Evolutionary conservation across 2,113 vertebrate genomes (phyloP).

Genomic region (Forbesichthys papilliferus): DNA sequence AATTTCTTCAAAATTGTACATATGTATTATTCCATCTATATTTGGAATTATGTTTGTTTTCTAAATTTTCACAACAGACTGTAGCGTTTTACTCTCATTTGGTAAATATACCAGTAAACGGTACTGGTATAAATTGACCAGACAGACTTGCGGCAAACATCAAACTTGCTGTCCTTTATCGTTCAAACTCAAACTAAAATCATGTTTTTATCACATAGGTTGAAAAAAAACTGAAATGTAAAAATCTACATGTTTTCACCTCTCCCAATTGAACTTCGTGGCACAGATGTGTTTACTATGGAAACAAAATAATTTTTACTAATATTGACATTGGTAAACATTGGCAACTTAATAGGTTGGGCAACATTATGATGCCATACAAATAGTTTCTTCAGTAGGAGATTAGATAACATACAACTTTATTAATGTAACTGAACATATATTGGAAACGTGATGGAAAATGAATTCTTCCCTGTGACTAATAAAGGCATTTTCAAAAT

Average conservation of each 20-base stretch:
- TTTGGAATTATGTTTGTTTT: background rate
- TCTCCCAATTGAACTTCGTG: too few relatives aligned
- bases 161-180: background rate
- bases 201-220: too few relatives aligned
- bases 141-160: background rate
- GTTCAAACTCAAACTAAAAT: too few relatives aligned
- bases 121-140: background rate
- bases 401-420: background rate
- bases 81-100: background rate
- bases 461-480: background rate
- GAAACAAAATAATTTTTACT: too few relatives aligned
- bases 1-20: background rate
- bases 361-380: background rate
- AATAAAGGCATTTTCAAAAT: background rate
- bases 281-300: too few relatives aligned
- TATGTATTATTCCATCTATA: background rate
- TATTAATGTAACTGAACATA: background rate
- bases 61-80: background rate
- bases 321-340: background rate
- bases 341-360: background rate
- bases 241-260: too few relatives aligned
- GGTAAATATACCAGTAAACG: background rate
- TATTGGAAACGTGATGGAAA: background rate
- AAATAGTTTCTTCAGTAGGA: background rate
- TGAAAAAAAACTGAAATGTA: too few relatives aligned